These are phyloP conservation scores for Parnassius glacialis DNA, from an alignment of 2,888 invertebrate genomes.

Conservation along the genomic window DNA sequence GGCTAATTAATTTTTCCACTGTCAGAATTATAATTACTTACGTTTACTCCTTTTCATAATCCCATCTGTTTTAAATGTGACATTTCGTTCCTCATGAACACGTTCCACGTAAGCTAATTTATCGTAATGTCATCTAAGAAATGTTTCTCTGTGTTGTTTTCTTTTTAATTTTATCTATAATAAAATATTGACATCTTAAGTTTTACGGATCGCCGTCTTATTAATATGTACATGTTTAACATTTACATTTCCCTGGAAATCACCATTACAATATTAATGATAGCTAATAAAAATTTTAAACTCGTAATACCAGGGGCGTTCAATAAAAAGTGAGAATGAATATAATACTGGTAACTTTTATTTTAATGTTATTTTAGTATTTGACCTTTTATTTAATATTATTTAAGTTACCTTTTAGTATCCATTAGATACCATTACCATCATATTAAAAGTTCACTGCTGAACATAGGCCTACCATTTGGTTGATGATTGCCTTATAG, in stretches of 20 bases:
- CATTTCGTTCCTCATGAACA: constrained; percentile 16
- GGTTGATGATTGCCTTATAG: no score
- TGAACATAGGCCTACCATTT: no score
- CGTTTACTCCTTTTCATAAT: background rate
- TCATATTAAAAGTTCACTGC: no score
- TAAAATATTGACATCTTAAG: constrained; percentile 6
- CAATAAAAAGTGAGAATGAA: no score
- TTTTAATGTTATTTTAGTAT: no score
- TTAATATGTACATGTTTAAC: constrained; percentile 8
- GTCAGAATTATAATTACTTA: constrained; percentile 12
- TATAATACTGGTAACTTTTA: no score
- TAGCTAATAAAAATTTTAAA: background rate
- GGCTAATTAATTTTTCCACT: constrained; percentile 15
- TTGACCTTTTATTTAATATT: no score
- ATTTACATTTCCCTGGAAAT: constrained; percentile 11
- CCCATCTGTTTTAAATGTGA: constrained; percentile 5
- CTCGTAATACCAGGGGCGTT: no score
- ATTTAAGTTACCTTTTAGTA: no score
- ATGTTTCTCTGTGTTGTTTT: constrained; percentile 3
- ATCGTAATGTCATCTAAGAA: constrained; percentile 12
- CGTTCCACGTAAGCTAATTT: background rate
- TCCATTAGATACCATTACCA: no score
- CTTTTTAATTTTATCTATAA: constrained; percentile 3
- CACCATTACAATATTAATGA: no score
- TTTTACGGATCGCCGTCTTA: constrained; percentile 1